phyloP scores from a whole-genome alignment of 2,113 vertebrate genomes.

The Lichenostomus cassidix region DNA sequence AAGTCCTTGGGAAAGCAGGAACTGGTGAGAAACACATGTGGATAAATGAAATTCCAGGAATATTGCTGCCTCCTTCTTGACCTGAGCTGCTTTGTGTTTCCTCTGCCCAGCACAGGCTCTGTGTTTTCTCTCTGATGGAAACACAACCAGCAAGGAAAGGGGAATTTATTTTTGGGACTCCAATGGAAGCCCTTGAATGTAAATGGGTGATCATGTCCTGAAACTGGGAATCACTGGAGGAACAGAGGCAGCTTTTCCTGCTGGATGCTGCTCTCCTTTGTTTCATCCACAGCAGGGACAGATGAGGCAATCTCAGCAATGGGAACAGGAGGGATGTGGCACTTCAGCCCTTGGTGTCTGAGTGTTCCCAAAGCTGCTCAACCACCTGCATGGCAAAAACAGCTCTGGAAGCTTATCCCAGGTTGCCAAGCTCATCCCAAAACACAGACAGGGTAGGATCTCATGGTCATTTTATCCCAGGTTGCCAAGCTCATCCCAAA shows the following conservation, averaged over 20 bases:
- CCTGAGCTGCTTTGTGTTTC: not conserved
- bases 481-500: not conserved
- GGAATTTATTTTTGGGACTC: not conserved
- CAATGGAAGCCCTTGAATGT: not conserved
- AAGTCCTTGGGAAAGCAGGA: not conserved
- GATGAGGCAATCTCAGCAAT: not conserved
- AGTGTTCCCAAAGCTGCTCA: not conserved
- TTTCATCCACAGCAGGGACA: not conserved
- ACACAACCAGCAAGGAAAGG: not conserved
- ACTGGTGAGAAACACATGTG: not conserved
- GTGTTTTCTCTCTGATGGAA: not conserved
- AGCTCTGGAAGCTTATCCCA: not conserved
- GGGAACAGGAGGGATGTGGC: not conserved
- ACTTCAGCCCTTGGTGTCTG: not conserved
- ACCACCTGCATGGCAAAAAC: not conserved
- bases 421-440: not conserved
- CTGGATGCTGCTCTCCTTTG: not conserved
- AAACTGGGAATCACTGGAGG: not conserved
- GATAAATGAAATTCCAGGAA: not conserved
- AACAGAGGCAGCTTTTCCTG: not conserved
- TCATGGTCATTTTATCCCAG: not conserved
- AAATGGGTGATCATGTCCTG: fast-evolving
- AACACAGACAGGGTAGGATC: no score
- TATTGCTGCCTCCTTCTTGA: not conserved
- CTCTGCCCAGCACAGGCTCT: fast-evolving